These are phyloP conservation scores for Caerostris darwini DNA, from an alignment of 1,140 invertebrate genomes.

Conservation along the genomic window DNA sequence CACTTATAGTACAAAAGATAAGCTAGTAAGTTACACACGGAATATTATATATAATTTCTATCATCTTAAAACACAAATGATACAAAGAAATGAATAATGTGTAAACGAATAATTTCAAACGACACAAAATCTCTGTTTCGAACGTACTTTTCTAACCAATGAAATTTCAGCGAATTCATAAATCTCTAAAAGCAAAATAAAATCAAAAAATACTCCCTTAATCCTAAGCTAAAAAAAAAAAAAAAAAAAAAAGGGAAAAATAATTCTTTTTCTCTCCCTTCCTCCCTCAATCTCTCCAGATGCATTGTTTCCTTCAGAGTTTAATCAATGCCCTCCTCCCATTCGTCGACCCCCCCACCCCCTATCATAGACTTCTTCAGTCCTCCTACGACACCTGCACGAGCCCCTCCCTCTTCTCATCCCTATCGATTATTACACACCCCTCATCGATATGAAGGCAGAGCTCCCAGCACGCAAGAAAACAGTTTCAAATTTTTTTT, in stretches of 20 bases:
- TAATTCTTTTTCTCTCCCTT: neutral
- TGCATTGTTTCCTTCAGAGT: slow-evolving; percentile 66
- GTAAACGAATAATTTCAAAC: too few relatives aligned
- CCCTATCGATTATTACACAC: slow-evolving; percentile 72
- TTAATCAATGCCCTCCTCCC: slow-evolving; percentile 69
- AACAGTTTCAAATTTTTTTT: neutral
- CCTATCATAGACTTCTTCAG: slow-evolving; percentile 72
- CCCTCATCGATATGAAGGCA: slow-evolving; percentile 53
- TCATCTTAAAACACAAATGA: too few relatives aligned
- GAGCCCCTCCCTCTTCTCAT: slow-evolving; percentile 58
- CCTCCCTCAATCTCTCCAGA: slow-evolving; percentile 27
- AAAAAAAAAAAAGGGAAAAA: slow-evolving; percentile 58
- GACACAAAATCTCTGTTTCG: too few relatives aligned
- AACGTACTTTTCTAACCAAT: neutral
- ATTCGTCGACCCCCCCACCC: slow-evolving; percentile 64
- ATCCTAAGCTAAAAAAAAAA: slow-evolving; percentile 55
- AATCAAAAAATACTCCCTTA: slow-evolving; percentile 63
- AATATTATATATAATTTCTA: too few relatives aligned
- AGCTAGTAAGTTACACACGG: too few relatives aligned
- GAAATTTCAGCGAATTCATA: slow-evolving; percentile 59
- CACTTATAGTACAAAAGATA: too few relatives aligned
- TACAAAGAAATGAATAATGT: too few relatives aligned
- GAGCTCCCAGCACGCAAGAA: slow-evolving; percentile 15
- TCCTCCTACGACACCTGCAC: slow-evolving; percentile 71
- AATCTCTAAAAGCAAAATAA: slow-evolving; percentile 57